Percentiles rank a stretch among this genome's conserved stretches.
phyloP scores from a whole-genome alignment of 2,888 invertebrate species.

The Nezara viridula region DNA sequence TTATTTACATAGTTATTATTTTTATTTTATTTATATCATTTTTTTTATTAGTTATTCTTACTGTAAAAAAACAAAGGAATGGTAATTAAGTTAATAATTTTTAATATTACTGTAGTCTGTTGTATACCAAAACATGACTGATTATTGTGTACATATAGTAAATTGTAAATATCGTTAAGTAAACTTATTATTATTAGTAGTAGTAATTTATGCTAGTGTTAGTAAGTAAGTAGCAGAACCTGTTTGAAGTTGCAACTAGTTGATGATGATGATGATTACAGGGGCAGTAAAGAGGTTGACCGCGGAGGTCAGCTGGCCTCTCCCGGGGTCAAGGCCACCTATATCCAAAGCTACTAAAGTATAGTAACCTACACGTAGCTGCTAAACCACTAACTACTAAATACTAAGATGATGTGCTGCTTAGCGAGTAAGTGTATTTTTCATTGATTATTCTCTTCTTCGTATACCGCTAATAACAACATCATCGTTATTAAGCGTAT shows the following conservation, averaged over 20 bases:
- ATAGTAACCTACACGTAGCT: not conserved
- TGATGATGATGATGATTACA: constrained; percentile 12
- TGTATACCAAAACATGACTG: no score
- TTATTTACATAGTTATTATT: no score
- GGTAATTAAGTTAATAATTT: no score
- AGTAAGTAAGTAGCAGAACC: not conserved
- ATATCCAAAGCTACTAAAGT: not conserved
- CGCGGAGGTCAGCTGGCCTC: not conserved
- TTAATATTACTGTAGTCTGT: no score
- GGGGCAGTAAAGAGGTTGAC: not conserved
- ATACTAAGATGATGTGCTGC: not conserved
- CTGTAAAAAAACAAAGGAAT: no score
- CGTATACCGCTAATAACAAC: not conserved
- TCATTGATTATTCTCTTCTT: not conserved
- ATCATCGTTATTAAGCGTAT: no score
- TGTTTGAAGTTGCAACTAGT: not conserved
- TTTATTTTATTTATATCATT: no score
- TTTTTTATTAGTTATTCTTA: no score
- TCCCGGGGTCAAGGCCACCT: not conserved
- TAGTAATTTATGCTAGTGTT: no score
- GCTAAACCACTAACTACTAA: not conserved
- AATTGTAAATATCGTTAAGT: no score
- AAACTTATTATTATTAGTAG: no score
- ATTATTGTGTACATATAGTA: no score
- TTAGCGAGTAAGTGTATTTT: not conserved